Base-by-base conservation (phyloP, 1,140 invertebrate species). In the Potamilus streckersoni region DNA sequence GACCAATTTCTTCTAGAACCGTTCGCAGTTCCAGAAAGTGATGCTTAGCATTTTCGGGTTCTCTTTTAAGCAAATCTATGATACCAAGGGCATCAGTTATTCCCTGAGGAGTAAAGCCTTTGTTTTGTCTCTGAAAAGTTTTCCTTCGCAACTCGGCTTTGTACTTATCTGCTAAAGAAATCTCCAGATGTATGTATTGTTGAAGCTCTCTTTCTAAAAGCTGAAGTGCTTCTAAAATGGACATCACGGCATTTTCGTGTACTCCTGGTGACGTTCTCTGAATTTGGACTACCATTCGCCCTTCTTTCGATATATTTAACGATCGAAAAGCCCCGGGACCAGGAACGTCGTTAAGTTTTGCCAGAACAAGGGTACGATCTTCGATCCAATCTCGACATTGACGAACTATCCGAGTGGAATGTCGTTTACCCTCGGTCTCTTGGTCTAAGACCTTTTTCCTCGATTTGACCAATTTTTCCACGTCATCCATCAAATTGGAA, bases 341-440 rank as follows among this genome's bases (percentile, higher is more conserved):
- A 8, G 19, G 56, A 2, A 11, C 13, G 31, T 31, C 16, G 58
- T 71, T 61, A 15, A 77, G 64, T 73, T 77, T 77, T 19, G 61
- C 60, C 19, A 77, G 69, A 5, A 66, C 59, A 23, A 72, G 5
- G 19, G 38, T 38, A n/a, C 75, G 60, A 55, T 65, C 62, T 63
- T 77, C 75, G 1, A 77, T 60, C 75, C 75, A 77, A 57, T 77
- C 75, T 69, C 75, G 60, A 57, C 75, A 77, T 38, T 77, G 75
- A 61, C 75, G 38, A 20, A 77, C 60, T 56, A 77, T 77, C 58
- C 75, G 38, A 19, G 75, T 77, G 17, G 75, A 77, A 38, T 77
- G 75, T 57, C 75, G 31, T 61, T 60, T 72, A 11, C 75, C 75
- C 63, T 77, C 75, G 14, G 75, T 77, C 27, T 77, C 75, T 67